Conservation (phyloP, 2,113 vertebrate species). For the Dasyurus viverrinus region DNA sequence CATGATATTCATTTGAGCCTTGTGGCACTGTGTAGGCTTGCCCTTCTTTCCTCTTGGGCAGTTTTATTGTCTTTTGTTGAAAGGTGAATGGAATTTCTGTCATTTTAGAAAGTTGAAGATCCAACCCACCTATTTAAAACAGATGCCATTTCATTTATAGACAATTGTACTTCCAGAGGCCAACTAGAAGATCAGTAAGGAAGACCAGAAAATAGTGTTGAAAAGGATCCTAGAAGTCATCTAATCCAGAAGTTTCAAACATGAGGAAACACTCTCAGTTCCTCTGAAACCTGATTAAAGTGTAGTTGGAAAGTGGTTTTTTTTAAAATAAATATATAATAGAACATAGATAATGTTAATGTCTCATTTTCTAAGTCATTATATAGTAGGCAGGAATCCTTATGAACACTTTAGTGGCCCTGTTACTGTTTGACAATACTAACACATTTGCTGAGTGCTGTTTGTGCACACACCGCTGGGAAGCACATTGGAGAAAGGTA, state of each 20-base stretch:
- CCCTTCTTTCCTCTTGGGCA: constrained; percentile 39
- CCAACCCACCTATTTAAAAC: constrained; percentile 23
- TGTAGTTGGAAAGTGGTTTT: neutral
- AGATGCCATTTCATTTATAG: constrained; percentile 35
- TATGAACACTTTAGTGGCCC: neutral
- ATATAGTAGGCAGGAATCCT: neutral
- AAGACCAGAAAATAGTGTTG: neutral
- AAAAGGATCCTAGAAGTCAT: neutral
- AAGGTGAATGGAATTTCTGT: neutral
- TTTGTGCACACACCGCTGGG: neutral
- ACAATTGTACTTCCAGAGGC: constrained; percentile 25
- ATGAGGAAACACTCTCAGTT: neutral
- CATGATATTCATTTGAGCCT: constrained; percentile 41
- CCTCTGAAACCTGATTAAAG: neutral
- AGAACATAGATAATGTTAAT: neutral
- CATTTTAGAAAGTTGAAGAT: constrained; percentile 32
- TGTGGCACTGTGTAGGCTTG: constrained; percentile 59
- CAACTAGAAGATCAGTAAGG: constrained; percentile 8
- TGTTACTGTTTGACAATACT: neutral
- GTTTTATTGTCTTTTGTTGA: constrained; percentile 43
- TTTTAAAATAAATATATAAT: neutral
- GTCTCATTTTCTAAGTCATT: neutral
- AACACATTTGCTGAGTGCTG: neutral
- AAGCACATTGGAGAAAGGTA: neutral
- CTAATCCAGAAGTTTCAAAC: neutral